phyloP scores from a whole-genome alignment of 2,888 invertebrate genomes.

The Anarsia innoxiella region DNA sequence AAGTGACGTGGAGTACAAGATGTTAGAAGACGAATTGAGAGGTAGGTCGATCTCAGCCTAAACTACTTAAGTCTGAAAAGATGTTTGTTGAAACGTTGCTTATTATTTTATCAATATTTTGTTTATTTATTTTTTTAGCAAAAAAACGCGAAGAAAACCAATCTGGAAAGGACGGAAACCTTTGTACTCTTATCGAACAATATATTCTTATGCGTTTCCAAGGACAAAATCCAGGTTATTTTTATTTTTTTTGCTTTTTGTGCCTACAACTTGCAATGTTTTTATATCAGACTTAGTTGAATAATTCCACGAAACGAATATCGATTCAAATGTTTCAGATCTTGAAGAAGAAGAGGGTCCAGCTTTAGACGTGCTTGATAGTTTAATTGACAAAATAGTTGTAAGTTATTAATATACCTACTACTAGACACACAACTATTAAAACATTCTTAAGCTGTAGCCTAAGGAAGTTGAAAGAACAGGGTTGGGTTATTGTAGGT shows the following conservation, averaged over 20 bases:
- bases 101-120: constrained; percentile 1
- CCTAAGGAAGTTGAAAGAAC: neutral
- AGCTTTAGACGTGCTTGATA: constrained; percentile 50
- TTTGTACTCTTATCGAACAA: constrained; percentile 17
- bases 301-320: no score
- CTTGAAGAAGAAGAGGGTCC: constrained; percentile 57
- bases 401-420: constrained; percentile 28
- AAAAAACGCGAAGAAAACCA: constrained; percentile 10
- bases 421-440: no score
- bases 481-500: no score
- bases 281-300: no score
- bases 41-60: no score
- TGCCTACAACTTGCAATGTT: neutral
- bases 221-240: constrained; percentile 1
- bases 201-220: constrained; percentile 1
- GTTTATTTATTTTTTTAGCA: constrained; percentile 17
- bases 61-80: constrained; percentile 1
- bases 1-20: constrained; percentile 36
- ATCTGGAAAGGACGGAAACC: constrained; percentile 12
- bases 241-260: constrained; percentile 9
- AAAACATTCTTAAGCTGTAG: neutral
- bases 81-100: no score
- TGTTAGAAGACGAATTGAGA: constrained; percentile 46
- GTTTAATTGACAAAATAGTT: constrained; percentile 39
- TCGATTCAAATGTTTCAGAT: constrained; percentile 34